Base-by-base conservation (phyloP, 2,888 invertebrate species). In the Sipunculus nudus region DNA sequence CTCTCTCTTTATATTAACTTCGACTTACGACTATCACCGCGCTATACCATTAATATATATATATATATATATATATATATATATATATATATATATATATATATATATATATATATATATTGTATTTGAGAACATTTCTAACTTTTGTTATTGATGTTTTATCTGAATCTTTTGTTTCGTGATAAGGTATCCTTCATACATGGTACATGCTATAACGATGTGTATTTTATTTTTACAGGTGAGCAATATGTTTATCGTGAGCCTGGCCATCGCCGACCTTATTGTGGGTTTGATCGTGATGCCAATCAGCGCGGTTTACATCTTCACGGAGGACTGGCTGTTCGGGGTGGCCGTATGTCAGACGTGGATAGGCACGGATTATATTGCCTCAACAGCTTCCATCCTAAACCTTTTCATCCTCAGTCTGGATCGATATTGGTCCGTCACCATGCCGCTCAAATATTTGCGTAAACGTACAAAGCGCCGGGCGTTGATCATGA, bases 361-460 rank as follows among this genome's bases (percentile, higher is more conserved):
- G 71, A 79, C 87, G 60, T 88, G 87, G 88, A 83, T 88, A 38
- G 86, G 85, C 3, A 84, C 86, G 19, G 88, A 88, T 75, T 88
- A 88, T 75, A 87, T 86, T 2, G 88, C 88, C 56, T 86, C 86
- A 72, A 88, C 88, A 1, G 87, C 88, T 8, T 86, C 86, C 53
- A 88, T 88, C 59, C 84, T 88, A 47, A 88, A 88, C 72, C 82
- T 88, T 35, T 86, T 87, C 70, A 82, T 82, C 43, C 75, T 83
- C 39, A 80, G 80, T 63, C 72, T 83, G 2, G 82, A 83, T 62
- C 78, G 85, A 21, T 86, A 86, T 72, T 86, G 86, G 86, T 85
- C 85, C 28, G 86, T 86, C 48, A 85, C 84, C 19, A 79, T 84
- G 3, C 86, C 86, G 2, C 73, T 86, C n/a, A 78, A 83, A 56